These are phyloP conservation scores for Heptranchias perlo DNA, from an alignment of 2,113 vertebrate genomes.

Conservation along the genomic window DNA sequence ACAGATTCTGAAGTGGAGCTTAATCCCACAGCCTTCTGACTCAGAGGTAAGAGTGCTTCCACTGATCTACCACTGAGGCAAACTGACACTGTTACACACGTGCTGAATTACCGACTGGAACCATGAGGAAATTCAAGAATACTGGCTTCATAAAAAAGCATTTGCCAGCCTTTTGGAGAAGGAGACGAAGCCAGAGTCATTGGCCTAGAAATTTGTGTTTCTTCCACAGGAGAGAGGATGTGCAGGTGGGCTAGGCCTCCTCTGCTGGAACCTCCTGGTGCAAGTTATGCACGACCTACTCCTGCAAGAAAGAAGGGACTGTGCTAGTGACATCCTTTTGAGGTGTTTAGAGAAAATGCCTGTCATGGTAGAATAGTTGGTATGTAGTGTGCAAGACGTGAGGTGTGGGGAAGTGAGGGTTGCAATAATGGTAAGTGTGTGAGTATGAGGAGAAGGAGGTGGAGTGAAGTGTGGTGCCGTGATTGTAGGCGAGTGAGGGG, in stretches of 20 bases:
- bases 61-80: not conserved
- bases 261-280: not conserved
- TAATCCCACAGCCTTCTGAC: not conserved
- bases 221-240: not conserved
- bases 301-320: not conserved
- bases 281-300: not conserved
- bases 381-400: not conserved
- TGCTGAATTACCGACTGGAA: not conserved
- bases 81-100: not conserved
- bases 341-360: not conserved
- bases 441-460: too few species aligned
- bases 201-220: not conserved
- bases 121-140: not conserved
- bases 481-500: too few species aligned
- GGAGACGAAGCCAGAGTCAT: not conserved
- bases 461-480: too few species aligned
- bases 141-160: not conserved
- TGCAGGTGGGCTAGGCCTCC: not conserved
- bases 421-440: not conserved
- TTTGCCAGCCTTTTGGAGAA: not conserved
- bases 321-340: not conserved
- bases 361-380: not conserved
- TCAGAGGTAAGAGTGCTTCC: not conserved
- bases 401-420: not conserved
- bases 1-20: not conserved